Evolutionary conservation across 2,888 invertebrate genomes (phyloP), one percentile per base, ranked within the genome.

Genomic region (Portevinia maculata): DNA sequence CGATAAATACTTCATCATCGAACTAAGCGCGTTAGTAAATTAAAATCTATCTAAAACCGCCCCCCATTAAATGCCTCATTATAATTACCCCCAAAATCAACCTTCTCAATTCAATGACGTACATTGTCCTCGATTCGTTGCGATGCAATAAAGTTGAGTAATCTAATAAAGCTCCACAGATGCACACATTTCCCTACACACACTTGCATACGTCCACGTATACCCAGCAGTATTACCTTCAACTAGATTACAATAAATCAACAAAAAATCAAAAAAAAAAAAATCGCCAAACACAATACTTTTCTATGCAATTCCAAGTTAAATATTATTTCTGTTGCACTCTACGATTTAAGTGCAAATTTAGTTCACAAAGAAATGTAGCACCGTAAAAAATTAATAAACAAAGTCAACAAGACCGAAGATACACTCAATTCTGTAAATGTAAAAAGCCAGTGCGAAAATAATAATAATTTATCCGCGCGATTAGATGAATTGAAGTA

Each of bases 291-390:
- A 50, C 11, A 48, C 59, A 52, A 60, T 59, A 60, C 32, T 67
- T 24, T 67, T 65, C 53, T 73, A 67, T 76, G 67, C 73, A 62
- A 67, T 69, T 74, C 59, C 48, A 62, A 69, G 60, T 79, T 41
- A 79, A 79, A 74, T 74, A 79, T 67, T 67, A 74, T 79, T 62
- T 79, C 62, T 62, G 50, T 79, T 67, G 59, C 70, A 50, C 59
- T 19, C 44, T 57, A 64, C 64, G 64, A 34, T 64, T 79, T 60
- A 30, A 65, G 62, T 78, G 64, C 70, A 64, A 62, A 62, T 53
- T 76, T 28, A 32, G 60, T 62, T 46, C 64, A 59, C 11, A 62
- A 28, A 60, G 48, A 34, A 52, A 60, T 32, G 30, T 53, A 41
- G 53, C 67, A 34, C 32, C 41, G 41, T 57, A 57, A 17, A 57